Base-by-base conservation (phyloP, 2,888 invertebrate species). In the Phaonia tiefii region DNA sequence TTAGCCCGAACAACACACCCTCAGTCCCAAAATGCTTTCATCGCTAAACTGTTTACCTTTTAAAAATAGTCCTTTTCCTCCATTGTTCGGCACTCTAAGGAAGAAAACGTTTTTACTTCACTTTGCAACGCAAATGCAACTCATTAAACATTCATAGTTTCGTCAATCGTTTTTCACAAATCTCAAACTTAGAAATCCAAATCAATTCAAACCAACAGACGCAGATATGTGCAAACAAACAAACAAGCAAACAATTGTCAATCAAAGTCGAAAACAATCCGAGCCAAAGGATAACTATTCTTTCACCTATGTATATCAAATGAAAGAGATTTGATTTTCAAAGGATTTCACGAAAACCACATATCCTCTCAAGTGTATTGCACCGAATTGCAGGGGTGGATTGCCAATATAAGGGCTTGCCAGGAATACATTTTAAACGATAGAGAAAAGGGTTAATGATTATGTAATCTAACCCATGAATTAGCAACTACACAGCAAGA, bases 311-410 rank as follows among this genome's bases (percentile, higher is more conserved):
- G n/a, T n/a, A n/a, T n/a, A n/a, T n/a, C n/a, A n/a, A n/a, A n/a
- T n/a, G n/a, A n/a, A n/a, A n/a, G n/a, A n/a, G n/a, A n/a, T n/a
- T n/a, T n/a, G n/a, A n/a, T n/a, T n/a, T n/a, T 49, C 7, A 31
- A 42, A 8, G 25, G 60, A 60, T 15, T 31, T 63, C 0, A 17
- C 31, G 31, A 31, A 31, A 31, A 31, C 31, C 31, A 22, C 20
- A 31, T 31, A 31, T 31, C 31, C 31, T 31, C 8, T 1, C 3
- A 49, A 17, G 25, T 17, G 0, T 63, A 67, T 46, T 58, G 66
- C 75, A 79, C 56, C 46, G 22, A 42, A 66, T 58, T 77, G 80
- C 76, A 76, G 80, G 80, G 80, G 80, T 80, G 76, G 80, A 75
- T 51, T n/a, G 51, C 17, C 54, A 67, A 58, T 5, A 31, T 31